phyloP scores from a whole-genome alignment of 2,888 invertebrate species.

The Serripes groenlandicus region DNA sequence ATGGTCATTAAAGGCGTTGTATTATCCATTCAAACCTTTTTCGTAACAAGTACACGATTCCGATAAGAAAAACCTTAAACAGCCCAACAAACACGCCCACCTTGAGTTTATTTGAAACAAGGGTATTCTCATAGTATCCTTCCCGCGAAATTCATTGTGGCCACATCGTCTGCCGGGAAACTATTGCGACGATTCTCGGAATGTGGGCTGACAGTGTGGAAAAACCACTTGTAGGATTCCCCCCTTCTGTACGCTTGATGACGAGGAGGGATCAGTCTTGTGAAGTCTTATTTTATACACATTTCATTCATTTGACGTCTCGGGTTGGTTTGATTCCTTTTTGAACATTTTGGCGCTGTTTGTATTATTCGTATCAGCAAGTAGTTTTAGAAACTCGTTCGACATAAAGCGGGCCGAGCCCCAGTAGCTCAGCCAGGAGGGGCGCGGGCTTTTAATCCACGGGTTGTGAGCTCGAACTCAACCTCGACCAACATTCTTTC shows the following conservation, averaged over 20 bases:
- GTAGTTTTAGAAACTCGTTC: too few species aligned
- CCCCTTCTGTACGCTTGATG: neutral
- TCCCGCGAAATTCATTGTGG: slow-evolving; percentile 8
- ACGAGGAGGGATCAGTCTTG: neutral
- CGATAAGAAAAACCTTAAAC: too few species aligned
- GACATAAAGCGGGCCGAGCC: too few species aligned
- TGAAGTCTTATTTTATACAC: neutral
- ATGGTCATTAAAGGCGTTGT: too few species aligned
- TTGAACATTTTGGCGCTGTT: neutral
- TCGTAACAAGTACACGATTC: too few species aligned
- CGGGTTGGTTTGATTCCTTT: neutral
- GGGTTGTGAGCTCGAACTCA: neutral
- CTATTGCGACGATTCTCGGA: slow-evolving; percentile 6
- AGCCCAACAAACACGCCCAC: too few species aligned
- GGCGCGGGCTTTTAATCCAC: too few species aligned
- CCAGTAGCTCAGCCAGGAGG: too few species aligned
- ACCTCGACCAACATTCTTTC: neutral
- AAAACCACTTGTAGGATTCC: slow-evolving; percentile 22
- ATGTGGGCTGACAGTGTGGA: slow-evolving; percentile 2
- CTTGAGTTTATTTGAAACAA: too few species aligned
- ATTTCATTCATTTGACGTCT: neutral
- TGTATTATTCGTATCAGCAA: too few species aligned
- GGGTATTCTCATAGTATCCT: too few species aligned
- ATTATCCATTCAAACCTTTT: too few species aligned
- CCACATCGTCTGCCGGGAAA: neutral